Evolutionary conservation across 2,113 vertebrate species (phyloP).

Genomic region (Podiceps cristatus): DNA sequence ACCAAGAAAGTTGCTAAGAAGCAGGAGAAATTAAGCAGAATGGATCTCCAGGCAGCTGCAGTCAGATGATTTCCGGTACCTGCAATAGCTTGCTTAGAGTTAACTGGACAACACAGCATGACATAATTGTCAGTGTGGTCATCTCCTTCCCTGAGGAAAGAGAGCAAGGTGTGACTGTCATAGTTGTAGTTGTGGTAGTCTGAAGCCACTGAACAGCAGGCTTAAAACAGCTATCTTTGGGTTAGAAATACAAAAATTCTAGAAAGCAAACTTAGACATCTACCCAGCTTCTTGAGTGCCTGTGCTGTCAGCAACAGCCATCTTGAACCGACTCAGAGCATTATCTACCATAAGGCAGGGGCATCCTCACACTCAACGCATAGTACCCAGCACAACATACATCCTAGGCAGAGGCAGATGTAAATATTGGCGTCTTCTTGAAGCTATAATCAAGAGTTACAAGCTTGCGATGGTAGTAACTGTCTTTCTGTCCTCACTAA

Average conservation of each 20-base stretch:
- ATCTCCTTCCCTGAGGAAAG: neutral
- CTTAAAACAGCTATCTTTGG: neutral
- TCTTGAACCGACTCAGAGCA: neutral
- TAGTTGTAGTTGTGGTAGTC: neutral
- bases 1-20: neutral
- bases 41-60: neutral
- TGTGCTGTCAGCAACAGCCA: neutral
- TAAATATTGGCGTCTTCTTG: neutral
- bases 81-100: neutral
- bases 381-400: neutral
- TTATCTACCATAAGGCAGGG: neutral
- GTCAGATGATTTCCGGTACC: neutral
- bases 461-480: neutral
- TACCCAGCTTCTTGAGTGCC: neutral
- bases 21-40: neutral
- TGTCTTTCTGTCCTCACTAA: neutral
- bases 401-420: neutral
- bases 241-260: neutral
- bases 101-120: neutral
- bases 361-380: neutral
- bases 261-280: neutral
- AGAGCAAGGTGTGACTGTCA: neutral
- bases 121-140: neutral
- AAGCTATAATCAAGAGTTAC: neutral
- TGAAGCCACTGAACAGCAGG: neutral